phyloP scores from a whole-genome alignment of 2,113 vertebrate genomes.

The Mus spicilegus region DNA sequence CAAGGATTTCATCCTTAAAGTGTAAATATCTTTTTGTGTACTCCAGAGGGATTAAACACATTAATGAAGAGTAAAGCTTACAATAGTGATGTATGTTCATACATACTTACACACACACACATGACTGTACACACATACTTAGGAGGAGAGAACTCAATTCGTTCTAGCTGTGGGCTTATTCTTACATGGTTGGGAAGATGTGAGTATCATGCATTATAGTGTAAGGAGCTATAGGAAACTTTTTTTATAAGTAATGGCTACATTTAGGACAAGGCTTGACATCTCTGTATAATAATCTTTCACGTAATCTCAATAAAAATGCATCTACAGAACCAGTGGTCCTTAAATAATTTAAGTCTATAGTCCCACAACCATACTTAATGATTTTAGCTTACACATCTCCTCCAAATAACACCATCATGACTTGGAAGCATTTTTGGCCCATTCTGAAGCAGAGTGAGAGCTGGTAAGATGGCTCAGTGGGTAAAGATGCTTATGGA shows the following conservation, averaged over 20 bases:
- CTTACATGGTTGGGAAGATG: background rate
- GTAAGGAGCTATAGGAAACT: background rate
- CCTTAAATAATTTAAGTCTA: background rate
- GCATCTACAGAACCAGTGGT: background rate
- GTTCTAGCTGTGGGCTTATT: slow-evolving; percentile 11
- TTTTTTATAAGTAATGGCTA: background rate
- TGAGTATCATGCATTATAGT: background rate
- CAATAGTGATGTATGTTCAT: background rate
- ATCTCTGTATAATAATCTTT: background rate
- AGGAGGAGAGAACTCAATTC: background rate
- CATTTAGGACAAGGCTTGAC: background rate
- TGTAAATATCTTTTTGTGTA: background rate
- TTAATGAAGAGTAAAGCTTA: background rate
- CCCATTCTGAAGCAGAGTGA: background rate
- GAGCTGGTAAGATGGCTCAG: too few relatives aligned
- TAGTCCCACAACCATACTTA: background rate
- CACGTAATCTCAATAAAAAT: background rate
- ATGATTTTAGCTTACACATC: background rate
- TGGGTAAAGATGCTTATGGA: too few relatives aligned
- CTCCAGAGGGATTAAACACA: background rate
- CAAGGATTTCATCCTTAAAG: background rate
- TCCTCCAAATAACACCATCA: background rate
- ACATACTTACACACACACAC: background rate
- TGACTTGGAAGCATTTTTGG: background rate
- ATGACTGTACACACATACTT: background rate